Conservation (phyloP, 2,797 vertebrate species). For the Semaprochilodus insignis region DNA sequence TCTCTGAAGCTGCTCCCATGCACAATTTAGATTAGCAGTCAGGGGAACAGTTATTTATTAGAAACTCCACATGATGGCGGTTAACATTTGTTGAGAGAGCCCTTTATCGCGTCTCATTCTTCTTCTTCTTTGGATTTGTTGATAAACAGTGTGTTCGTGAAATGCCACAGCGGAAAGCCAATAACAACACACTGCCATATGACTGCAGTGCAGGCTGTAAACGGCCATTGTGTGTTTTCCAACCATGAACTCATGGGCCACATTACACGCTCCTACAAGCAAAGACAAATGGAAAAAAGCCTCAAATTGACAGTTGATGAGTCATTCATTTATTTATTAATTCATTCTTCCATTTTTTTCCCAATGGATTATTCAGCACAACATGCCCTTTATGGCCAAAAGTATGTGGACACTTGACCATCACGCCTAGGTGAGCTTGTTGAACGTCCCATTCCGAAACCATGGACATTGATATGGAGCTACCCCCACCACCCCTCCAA, state of each 20-base stretch:
- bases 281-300: no score
- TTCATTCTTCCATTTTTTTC: no score
- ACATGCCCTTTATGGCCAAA: no score
- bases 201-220: not conserved
- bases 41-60: slow-evolving; percentile 34
- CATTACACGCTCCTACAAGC: not conserved
- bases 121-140: slow-evolving; percentile 43
- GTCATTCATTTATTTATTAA: no score
- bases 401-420: no score
- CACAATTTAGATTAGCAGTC: slow-evolving; percentile 49
- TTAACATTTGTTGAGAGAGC: slow-evolving; percentile 26
- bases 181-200: slow-evolving; percentile 36
- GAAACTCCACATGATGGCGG: slow-evolving; percentile 24
- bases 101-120: slow-evolving; percentile 24
- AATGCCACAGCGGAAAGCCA: slow-evolving; percentile 26
- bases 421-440: no score
- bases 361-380: no score
- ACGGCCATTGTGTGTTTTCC: not conserved
- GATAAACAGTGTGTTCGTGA: slow-evolving; percentile 54
- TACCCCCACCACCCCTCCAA: no score
- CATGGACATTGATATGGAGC: no score
- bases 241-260: slow-evolving; percentile 26
- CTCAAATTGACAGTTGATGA: no score
- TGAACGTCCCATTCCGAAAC: no score
- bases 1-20: slow-evolving; percentile 30